These are phyloP conservation scores for Eulemur macaco DNA, from an alignment of 2,113 vertebrate genomes.

Conservation along the genomic window DNA sequence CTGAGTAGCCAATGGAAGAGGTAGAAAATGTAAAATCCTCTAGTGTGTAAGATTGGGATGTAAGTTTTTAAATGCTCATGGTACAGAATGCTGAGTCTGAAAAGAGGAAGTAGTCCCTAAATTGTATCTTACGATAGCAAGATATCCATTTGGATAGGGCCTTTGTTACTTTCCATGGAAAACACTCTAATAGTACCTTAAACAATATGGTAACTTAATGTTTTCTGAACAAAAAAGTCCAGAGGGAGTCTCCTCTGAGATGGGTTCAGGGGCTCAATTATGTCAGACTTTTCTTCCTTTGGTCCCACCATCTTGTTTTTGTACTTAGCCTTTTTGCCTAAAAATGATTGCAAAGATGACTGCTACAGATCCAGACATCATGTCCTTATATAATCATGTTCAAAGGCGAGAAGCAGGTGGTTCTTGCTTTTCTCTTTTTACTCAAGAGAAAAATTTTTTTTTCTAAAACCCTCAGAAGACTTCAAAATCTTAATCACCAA, in stretches of 20 bases:
- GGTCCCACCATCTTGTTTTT: background rate
- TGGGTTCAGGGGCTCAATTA: background rate
- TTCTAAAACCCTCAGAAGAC: background rate
- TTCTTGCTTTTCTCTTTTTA: background rate
- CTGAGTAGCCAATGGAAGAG: too few relatives aligned
- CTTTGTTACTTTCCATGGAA: background rate
- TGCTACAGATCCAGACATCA: background rate
- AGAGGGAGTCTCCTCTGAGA: background rate
- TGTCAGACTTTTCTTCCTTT: background rate
- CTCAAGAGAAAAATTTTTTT: background rate
- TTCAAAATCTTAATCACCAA: background rate
- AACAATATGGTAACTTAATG: background rate
- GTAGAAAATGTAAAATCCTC: background rate
- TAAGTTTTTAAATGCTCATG: background rate
- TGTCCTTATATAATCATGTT: background rate
- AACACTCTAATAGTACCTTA: background rate
- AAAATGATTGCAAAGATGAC: background rate
- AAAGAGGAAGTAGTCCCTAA: background rate
- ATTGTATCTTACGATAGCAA: background rate
- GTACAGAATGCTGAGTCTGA: background rate
- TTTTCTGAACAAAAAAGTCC: background rate
- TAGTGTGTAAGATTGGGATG: fast-evolving
- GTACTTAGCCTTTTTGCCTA: background rate
- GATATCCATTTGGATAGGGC: background rate
- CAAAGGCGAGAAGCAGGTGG: background rate